Evolutionary conservation across 2,113 vertebrate species (phyloP), one percentile per base, ranked within the genome.

Genomic region (Salvelinus namaycush): DNA sequence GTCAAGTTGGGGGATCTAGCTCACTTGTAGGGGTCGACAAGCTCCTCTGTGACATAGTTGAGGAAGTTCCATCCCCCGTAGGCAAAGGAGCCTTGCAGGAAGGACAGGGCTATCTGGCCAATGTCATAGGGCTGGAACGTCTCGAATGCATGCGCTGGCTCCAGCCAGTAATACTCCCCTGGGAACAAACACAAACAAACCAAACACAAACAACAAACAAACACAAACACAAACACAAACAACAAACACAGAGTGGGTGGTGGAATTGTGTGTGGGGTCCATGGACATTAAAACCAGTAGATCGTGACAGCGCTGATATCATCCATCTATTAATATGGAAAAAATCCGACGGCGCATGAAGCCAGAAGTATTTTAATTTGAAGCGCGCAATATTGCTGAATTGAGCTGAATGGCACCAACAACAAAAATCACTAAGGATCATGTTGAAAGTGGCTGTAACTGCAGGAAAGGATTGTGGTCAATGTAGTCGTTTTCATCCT

Each of bases 11-110:
- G 2, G 0, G 3, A 1, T 57, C 22, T 22, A 26, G 14, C n/a
- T 92, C 79, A 95, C 95, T 87, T 93, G 92, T 93, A 86, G 65
- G 95, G 95, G 79, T 96, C 89, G 12, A 95, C 93, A 76, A 96
- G 86, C 78, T 96, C 95, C 79, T 95, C 95, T 12, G 95, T 96
- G 81, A 96, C 94, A 1, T 96, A 96, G 91, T 96, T 96, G 71
- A 96, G 94, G 75, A 95, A 96, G 83, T 96, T 96, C 95, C 95
- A 96, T 79, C 95, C 95, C 39, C 92, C 93, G 0, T 96, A 95
- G 48, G 95, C 95, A 34, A 96, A 96, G 26, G 95, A 96, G 44
- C 95, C 95, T 83, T 96, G 95, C 60, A 96, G 90, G 81, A 96
- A 94, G 49, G 94, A 91, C 76, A 96, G 82, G 0, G 95, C 94